A percentile compares a stretch with the other conserved stretches of the same genome.
Conservation (phyloP, 1,140 invertebrate species). For the Drosophila eugracilis region DNA sequence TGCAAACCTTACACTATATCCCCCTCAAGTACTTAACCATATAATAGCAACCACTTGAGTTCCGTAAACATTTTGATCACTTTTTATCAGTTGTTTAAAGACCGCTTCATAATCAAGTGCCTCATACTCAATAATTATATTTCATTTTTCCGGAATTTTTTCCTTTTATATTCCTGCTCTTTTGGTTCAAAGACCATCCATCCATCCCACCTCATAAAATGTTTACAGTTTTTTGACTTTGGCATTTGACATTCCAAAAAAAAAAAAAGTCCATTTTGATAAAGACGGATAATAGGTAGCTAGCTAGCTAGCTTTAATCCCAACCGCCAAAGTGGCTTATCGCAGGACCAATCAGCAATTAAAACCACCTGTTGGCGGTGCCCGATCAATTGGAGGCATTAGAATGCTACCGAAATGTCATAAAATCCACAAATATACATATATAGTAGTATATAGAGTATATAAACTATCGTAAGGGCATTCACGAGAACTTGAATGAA, state of each 20-base stretch:
- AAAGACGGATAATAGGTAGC: conserved; percentile 23
- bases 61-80: conserved; percentile 10
- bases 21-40: conserved; percentile 1
- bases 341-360: conserved; percentile 19
- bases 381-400: conserved; percentile 14
- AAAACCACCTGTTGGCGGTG: conserved; percentile 10
- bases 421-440: conserved; percentile 9
- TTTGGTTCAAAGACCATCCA: conserved; percentile 1
- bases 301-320: conserved; percentile 36
- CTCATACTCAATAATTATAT: not conserved
- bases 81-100: conserved; percentile 18
- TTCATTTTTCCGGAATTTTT: not conserved
- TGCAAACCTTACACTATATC: too few species aligned
- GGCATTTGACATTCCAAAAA: not conserved
- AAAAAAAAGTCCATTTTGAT: conserved; percentile 5
- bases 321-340: not conserved
- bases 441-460: not conserved
- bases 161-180: too few species aligned
- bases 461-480: conserved; percentile 18
- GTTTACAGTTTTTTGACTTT: not conserved
- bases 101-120: conserved; percentile 15
- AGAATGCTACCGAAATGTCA: conserved; percentile 21
- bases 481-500: conserved; percentile 1
- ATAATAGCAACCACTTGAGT: conserved; percentile 7
- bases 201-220: conserved; percentile 30